Evolutionary conservation across 2,797 vertebrate species (phyloP).

Genomic region (Schizothorax lantsangensis): DNA sequence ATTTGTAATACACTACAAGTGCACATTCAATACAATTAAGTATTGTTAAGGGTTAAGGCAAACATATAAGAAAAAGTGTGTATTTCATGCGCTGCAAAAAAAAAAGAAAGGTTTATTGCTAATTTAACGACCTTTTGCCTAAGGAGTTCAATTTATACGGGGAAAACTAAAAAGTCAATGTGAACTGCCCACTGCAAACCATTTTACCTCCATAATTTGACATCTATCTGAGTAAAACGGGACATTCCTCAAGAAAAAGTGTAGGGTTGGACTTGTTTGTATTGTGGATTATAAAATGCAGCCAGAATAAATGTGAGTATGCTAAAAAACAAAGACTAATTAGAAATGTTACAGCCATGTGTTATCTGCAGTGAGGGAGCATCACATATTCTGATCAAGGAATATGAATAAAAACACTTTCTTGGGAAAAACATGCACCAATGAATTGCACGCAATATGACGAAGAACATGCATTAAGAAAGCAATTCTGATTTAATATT

Average conservation of each 20-base stretch:
- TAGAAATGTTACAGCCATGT: background rate
- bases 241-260: background rate
- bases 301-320: background rate
- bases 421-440: background rate
- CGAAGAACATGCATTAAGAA: background rate
- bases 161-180: background rate
- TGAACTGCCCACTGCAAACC: background rate
- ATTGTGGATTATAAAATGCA: background rate
- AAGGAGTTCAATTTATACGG: background rate
- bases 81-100: background rate
- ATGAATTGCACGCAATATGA: background rate
- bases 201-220: background rate
- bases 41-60: background rate
- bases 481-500: background rate
- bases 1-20: constrained; percentile 6
- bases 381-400: background rate
- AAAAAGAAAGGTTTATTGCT: background rate
- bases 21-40: background rate
- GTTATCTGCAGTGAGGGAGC: too few relatives aligned
- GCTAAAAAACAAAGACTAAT: background rate
- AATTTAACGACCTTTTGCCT: background rate
- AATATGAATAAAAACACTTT: background rate
- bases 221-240: background rate
- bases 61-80: background rate
- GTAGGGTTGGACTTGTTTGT: background rate